phyloP scores from a whole-genome alignment of 2,888 invertebrate species.

The Aquatica leii region DNA sequence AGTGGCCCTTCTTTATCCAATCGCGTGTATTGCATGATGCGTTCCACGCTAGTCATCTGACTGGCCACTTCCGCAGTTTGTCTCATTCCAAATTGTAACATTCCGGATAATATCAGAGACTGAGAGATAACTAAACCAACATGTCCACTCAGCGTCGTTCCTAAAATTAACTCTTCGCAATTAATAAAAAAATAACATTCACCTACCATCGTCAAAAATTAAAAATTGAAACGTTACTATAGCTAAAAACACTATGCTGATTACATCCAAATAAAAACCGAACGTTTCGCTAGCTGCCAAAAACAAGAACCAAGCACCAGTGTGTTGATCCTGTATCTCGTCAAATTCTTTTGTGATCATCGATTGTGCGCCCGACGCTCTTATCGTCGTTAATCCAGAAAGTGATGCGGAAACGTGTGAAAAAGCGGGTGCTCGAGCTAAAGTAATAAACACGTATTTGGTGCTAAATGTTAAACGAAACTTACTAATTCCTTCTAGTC shows the following conservation, averaged over 20 bases:
- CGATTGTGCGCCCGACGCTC: constrained; percentile 78
- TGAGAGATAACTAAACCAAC: constrained; percentile 79
- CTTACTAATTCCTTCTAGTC: constrained; percentile 66
- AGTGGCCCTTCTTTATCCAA: constrained; percentile 75
- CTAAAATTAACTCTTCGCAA: constrained; percentile 51
- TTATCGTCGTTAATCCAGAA: constrained; percentile 85
- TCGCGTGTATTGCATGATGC: constrained; percentile 80
- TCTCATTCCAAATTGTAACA: constrained; percentile 82
- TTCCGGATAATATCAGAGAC: constrained; percentile 76
- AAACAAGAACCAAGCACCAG: constrained; percentile 69
- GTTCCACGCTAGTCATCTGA: constrained; percentile 84
- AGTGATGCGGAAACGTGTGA: constrained; percentile 89
- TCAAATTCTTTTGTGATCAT: constrained; percentile 81
- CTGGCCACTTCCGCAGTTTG: constrained; percentile 80
- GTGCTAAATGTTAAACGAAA: too few species aligned
- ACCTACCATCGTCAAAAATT: constrained; percentile 65
- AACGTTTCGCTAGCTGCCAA: constrained; percentile 70
- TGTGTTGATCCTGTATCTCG: constrained; percentile 73
- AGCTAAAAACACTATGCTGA: constrained; percentile 69
- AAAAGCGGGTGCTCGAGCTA: constrained; percentile 88
- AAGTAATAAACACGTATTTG: constrained; percentile 30
- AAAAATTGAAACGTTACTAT: constrained; percentile 72
- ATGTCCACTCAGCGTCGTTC: constrained; percentile 68
- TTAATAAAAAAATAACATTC: not conserved
- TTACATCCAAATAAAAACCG: constrained; percentile 71